Conservation (phyloP, 1,140 invertebrate genomes). For the Marisa cornuarietis region DNA sequence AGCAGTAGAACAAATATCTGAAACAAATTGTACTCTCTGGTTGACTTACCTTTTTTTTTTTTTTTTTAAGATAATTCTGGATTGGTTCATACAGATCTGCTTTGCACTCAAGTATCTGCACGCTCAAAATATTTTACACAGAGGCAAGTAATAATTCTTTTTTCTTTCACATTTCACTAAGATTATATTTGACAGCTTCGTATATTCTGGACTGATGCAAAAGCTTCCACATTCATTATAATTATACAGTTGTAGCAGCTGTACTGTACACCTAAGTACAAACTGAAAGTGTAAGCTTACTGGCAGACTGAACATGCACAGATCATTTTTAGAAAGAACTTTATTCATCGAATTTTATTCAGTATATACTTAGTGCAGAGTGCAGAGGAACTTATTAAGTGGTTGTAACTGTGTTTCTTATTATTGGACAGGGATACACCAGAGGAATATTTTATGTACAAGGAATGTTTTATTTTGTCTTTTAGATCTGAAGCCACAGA, state of each 20-base stretch:
- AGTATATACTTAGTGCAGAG: too few relatives aligned
- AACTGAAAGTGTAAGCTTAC: too few relatives aligned
- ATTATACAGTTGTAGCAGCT: too few relatives aligned
- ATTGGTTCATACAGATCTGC: slow-evolving; percentile 69
- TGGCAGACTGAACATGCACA: neutral
- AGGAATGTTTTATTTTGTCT: slow-evolving; percentile 23
- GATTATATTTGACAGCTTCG: too few relatives aligned
- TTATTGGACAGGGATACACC: neutral
- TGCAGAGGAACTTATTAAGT: too few relatives aligned
- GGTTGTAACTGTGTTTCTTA: neutral
- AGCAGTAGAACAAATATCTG: too few relatives aligned
- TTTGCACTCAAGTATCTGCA: slow-evolving; percentile 68
- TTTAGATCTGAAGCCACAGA: slow-evolving; percentile 66
- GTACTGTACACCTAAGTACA: too few relatives aligned
- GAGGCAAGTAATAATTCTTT: slow-evolving; percentile 62
- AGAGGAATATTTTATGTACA: neutral
- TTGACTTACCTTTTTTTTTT: neutral
- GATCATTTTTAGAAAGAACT: neutral
- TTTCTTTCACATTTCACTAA: neutral
- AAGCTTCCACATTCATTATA: too few relatives aligned
- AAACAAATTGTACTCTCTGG: too few relatives aligned
- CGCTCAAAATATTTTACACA: slow-evolving; percentile 67
- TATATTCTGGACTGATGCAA: too few relatives aligned
- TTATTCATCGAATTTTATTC: too few relatives aligned
- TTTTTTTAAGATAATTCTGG: slow-evolving; percentile 41